Base-by-base conservation (phyloP, 2,888 invertebrate genomes). In the Automeris io region DNA sequence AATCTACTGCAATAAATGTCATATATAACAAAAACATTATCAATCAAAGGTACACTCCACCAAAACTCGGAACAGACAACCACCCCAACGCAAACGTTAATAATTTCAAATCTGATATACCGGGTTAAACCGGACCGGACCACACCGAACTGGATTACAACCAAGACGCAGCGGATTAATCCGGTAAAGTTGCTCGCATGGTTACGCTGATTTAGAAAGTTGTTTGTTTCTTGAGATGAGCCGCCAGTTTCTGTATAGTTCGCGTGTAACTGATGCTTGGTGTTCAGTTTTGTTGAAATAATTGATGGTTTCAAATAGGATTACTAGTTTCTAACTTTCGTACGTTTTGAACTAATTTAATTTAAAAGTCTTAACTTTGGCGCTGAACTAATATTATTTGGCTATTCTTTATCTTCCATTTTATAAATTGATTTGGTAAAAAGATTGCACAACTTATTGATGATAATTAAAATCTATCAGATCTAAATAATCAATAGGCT, bases 161-260 rank as follows among this genome's bases (percentile, higher is more conserved):
- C 66, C 60, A 62, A 52, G 47, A 49, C 58, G 63, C 60, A 69
- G 72, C 64, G 68, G 78, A 77, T 80, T 80, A 81, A 70, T 68
- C 70, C 70, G 58, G 61, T 58, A 62, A 76, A 79, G 70, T 81
- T 79, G 64, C 60, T 70, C 70, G 80, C 74, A 81, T 77, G 79
- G 81, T 74, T 71, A 76, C 75, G 72, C 74, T 72, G 78, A 82
- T 79, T 79, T 75, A 70, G 79, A 73, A 80, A 77, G 80, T 82
- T 78, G 77, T 75, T 79, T 75, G 78, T 77, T 79, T 69, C 78
- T 73, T 70, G 69, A 39, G 34, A 35, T 34, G 26, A 23, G 33
- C 38, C 19, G 13, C 18, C 52, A 56, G 53, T 58, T 59, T 45
- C 42, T 47, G 42, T 49, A 45, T 45, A 67, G 61, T 71, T 70